Conservation (phyloP, 2,888 invertebrate species). For the Hirtodrosophila cameraria region DNA sequence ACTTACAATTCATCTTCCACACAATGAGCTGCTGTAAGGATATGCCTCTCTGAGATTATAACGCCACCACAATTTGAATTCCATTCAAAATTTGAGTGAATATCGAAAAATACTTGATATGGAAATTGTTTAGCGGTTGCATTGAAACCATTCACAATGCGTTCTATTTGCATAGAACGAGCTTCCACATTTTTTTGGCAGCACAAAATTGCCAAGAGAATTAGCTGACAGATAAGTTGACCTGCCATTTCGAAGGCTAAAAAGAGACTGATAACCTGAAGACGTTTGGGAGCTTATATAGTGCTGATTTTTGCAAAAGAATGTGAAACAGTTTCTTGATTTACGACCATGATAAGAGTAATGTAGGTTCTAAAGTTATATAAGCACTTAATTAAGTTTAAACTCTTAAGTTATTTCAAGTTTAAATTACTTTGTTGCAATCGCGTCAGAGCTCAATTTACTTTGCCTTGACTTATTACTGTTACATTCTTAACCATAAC, state of each 20-base stretch:
- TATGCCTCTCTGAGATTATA: too few species aligned
- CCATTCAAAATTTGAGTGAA: too few species aligned
- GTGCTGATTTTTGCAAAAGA: background rate
- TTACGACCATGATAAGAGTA: background rate
- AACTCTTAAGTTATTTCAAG: slow-evolving; percentile 4
- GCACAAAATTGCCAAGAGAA: too few species aligned
- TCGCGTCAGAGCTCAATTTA: too few species aligned
- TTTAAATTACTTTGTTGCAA: slow-evolving; percentile 42
- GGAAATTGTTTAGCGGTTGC: too few species aligned
- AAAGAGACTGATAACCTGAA: background rate
- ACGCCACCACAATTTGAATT: too few species aligned
- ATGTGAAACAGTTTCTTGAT: background rate
- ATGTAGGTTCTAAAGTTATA: slow-evolving; percentile 21
- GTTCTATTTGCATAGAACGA: background rate
- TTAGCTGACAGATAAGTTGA: background rate
- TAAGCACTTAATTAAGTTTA: slow-evolving; percentile 40
- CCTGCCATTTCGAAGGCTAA: background rate
- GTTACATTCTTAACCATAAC: too few species aligned
- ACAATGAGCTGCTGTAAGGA: slow-evolving; percentile 37
- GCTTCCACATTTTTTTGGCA: background rate
- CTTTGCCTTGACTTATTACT: too few species aligned
- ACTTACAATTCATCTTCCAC: background rate
- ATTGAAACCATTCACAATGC: slow-evolving; percentile 12
- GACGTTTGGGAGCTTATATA: background rate
- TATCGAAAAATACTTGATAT: too few species aligned